Percentiles rank a stretch among this genome's conserved stretches.
These are phyloP conservation scores for Helostoma temminkii DNA, from an alignment of 2,797 vertebrate genomes.

Conservation along the genomic window DNA sequence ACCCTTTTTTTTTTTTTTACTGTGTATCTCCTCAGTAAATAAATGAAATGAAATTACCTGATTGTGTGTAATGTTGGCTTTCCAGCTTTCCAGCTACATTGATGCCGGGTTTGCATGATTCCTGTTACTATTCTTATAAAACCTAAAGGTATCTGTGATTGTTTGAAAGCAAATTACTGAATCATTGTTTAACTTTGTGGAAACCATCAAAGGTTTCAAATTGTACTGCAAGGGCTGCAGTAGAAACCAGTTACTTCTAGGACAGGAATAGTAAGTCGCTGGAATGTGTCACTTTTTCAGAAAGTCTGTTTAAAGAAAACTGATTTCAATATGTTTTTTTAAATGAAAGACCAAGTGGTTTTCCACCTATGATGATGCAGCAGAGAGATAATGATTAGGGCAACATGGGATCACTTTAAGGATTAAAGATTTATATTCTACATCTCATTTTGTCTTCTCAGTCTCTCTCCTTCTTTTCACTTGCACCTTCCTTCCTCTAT, in stretches of 20 bases:
- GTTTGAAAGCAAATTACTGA: neutral
- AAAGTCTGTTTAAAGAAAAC: neutral
- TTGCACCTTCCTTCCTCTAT: slow-evolving; percentile 9
- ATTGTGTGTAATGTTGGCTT: too few species aligned
- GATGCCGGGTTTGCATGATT: too few species aligned
- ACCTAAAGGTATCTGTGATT: too few species aligned
- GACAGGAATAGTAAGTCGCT: neutral
- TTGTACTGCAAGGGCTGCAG: neutral
- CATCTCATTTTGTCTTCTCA: slow-evolving; percentile 17
- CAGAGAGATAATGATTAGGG: slow-evolving; percentile 14
- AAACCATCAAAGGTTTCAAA: neutral
- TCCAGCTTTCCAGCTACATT: too few species aligned
- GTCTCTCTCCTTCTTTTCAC: slow-evolving; percentile 1
- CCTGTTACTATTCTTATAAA: too few species aligned
- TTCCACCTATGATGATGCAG: slow-evolving; percentile 5
- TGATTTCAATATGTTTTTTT: neutral
- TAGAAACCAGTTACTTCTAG: neutral
- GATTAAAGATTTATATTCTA: slow-evolving; percentile 33
- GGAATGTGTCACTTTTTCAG: neutral
- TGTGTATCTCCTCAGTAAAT: too few species aligned
- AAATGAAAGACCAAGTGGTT: slow-evolving; percentile 16
- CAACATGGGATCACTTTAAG: slow-evolving; percentile 1
- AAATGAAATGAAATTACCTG: too few species aligned
- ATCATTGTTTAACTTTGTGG: neutral
- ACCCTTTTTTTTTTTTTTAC: too few species aligned